Base-by-base conservation (phyloP, 2,888 invertebrate species). In the Diabrotica balteata region DNA sequence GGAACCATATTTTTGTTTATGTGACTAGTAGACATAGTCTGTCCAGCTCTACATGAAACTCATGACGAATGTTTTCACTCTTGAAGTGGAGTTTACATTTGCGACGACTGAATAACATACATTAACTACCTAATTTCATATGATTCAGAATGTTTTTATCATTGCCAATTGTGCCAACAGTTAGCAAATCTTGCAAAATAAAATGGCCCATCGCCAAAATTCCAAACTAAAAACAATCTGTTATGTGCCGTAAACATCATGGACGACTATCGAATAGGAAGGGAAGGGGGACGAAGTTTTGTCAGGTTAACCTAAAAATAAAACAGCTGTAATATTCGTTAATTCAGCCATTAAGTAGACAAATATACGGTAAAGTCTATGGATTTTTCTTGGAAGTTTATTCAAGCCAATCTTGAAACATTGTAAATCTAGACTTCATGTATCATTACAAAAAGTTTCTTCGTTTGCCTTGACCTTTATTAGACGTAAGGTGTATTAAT, bases 101-200 rank as follows among this genome's bases (percentile, higher is more conserved):
- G 7, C n/a, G 43, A 54, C 42, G 42, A 54, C n/a, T 54, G 43
- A 54, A 54, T 54, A 54, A 54, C 42, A 54, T 54, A 54, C 53
- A 53, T 32, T 10, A 52, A 52, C 45, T 49, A 51, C 43, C 46
- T 53, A 57, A 51, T 49, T 43, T 58, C 46, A 44, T 47, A 55
- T 59, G 53, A 66, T 59, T 60, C 59, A 59, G 60, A 53, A 55
- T 63, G 63, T 59, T 49, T 53, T 57, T 17, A 60, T 64, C 46
- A 55, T 60, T 66, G 62, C 51, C 69, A 66, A 66, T 66, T 66
- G 66, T 79, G 78, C 77, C 77, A 79, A 73, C 71, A 70, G 78
- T 75, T 69, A 67, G 66, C 66, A 55, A 66, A 70, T 72, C 64
- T 64, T 32, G 59, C 61, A 67, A 60, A 68, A 70, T 63, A 64